Evolutionary conservation across 2,888 invertebrate genomes (phyloP), one percentile per base, ranked within the genome.

Genomic region (Smittia sp.): DNA sequence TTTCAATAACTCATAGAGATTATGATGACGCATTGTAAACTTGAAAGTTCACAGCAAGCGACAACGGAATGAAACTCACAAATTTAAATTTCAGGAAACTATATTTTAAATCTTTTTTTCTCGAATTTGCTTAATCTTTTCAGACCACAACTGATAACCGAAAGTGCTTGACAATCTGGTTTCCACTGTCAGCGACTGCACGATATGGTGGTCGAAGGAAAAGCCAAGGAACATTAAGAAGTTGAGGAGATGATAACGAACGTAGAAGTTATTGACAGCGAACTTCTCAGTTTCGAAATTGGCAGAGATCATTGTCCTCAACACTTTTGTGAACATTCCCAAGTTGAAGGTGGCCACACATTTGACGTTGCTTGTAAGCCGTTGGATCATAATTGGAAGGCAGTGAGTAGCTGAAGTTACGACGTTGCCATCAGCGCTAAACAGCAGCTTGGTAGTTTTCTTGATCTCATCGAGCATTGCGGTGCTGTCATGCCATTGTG

Each of bases 171-270:
- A 1, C 3, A 65, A n/a, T 1, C 9, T 24, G 1, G 7, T 27
- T n/a, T 65, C 65, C 15, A 2, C 13, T 1, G 22, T 27, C 27
- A 65, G 15, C n/a, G 27, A 27, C n/a, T 65, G 65, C 1, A 24
- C n/a, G 13, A 65, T n/a, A 7, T 24, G 6, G 25, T 65, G 11
- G 1, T n/a, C n/a, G 27, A 65, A 27, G 2, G 25, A n/a, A 20
- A 66, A 66, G 18, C 38, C 66, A 38, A 66, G 6, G 39, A 66
- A 66, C 38, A 39, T n/a, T 3, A 66, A 20, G 38, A 66, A 66
- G 20, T 66, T 18, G 1, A 66, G 38, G 18, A 32, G 18, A 39
- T 66, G 39, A 22, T 20, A 20, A n/a, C 66, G 66, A 13, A 66
- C 13, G 39, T 15, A 66, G 25, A 66, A 66, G n/a, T 39, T 66